Evolutionary conservation across 2,888 invertebrate genomes (phyloP).

Genomic region (Ceriagrion tenellum): DNA sequence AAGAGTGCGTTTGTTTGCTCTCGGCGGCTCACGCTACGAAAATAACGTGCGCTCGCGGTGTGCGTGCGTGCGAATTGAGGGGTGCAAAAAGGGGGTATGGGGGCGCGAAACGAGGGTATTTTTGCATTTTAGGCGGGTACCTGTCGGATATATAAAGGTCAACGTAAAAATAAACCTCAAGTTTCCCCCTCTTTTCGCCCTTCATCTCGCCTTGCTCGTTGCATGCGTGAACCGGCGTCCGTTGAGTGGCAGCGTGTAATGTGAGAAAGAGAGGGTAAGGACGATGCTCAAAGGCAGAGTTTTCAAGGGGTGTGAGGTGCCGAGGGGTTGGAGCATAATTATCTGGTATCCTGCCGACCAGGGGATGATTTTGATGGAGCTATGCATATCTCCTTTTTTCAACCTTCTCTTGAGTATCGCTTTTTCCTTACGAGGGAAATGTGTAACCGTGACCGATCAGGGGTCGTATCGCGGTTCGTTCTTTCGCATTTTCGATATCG

Average conservation of each 20-base stretch:
- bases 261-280: neutral
- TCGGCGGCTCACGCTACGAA: neutral
- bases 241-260: no score
- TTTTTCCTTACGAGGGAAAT: no score
- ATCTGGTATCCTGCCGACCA: no score
- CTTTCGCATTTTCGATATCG: no score
- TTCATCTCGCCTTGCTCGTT: neutral
- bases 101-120: slow-evolving; percentile 10
- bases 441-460: no score
- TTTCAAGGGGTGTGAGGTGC: no score
- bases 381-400: no score
- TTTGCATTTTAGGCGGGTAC: slow-evolving; percentile 61
- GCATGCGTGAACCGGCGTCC: neutral
- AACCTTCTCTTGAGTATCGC: no score
- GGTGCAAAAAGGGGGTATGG: neutral
- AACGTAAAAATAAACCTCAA: slow-evolving; percentile 37
- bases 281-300: neutral
- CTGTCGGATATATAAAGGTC: slow-evolving; percentile 58
- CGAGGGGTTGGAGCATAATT: no score
- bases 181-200: neutral
- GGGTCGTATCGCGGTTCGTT: no score
- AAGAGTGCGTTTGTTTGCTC: slow-evolving; percentile 27
- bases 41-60: neutral
- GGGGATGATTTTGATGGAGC: no score
- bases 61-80: neutral